These are phyloP conservation scores for Cantharis rustica DNA, from an alignment of 2,888 invertebrate species.

Conservation along the genomic window DNA sequence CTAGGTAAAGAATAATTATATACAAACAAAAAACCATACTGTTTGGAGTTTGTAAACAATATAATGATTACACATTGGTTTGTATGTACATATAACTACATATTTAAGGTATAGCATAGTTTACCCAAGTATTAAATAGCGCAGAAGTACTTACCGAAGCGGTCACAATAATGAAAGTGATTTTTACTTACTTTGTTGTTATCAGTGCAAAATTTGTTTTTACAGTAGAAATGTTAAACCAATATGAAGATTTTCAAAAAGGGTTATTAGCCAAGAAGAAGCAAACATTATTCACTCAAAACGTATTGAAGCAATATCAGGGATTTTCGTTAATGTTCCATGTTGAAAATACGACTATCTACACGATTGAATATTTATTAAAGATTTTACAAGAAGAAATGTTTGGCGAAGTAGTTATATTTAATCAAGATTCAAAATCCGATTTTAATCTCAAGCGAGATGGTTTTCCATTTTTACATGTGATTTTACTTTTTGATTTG, in stretches of 20 bases:
- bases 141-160: background rate
- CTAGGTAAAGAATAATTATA: background rate
- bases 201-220: background rate
- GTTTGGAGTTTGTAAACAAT: background rate
- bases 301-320: conserved; percentile 16
- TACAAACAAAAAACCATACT: background rate
- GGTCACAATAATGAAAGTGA: background rate
- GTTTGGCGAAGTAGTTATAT: conserved; percentile 12
- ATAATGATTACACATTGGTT: background rate
- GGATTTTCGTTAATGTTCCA: conserved; percentile 26
- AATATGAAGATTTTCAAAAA: background rate
- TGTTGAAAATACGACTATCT: conserved; percentile 13
- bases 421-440: conserved; percentile 10
- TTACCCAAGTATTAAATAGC: background rate
- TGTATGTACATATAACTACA: background rate
- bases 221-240: background rate
- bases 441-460: background rate
- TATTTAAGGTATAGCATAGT: background rate
- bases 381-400: conserved; percentile 4
- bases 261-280: background rate
- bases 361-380: conserved; percentile 7
- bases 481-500: conserved; percentile 2
- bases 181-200: background rate
- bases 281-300: conserved; percentile 7
- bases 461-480: conserved; percentile 9